phyloP scores from a whole-genome alignment of 2,797 vertebrate species.

The Helostoma temminkii region DNA sequence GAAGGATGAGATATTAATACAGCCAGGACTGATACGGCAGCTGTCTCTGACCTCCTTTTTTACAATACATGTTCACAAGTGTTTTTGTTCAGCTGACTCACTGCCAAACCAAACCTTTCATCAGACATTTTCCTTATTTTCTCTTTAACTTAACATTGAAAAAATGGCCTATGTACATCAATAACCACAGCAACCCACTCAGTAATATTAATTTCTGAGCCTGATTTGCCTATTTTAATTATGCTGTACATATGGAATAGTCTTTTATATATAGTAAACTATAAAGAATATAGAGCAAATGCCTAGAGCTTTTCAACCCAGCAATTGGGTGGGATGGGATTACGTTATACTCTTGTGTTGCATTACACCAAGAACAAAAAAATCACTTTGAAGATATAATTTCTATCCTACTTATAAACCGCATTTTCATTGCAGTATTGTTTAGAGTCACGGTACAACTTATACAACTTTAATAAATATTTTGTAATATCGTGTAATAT shows the following conservation, averaged over 20 bases:
- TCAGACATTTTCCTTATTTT: slow-evolving; percentile 38
- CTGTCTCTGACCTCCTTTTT: slow-evolving; percentile 60
- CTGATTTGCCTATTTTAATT: slow-evolving; percentile 54
- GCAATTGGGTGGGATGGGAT: slow-evolving; percentile 43
- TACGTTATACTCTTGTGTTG: slow-evolving; percentile 21
- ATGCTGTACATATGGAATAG: slow-evolving; percentile 20
- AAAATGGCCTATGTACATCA: slow-evolving; percentile 19
- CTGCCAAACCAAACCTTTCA: slow-evolving; percentile 41
- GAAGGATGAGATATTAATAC: slow-evolving; percentile 41
- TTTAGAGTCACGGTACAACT: slow-evolving; percentile 8
- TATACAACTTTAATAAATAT: background rate
- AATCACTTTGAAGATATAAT: background rate
- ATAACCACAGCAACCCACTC: slow-evolving; percentile 7
- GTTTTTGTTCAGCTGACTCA: slow-evolving; percentile 50
- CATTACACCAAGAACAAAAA: background rate
- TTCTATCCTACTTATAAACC: slow-evolving; percentile 1
- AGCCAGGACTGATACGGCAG: slow-evolving; percentile 57
- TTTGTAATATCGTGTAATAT: background rate
- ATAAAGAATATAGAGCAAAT: slow-evolving; percentile 23
- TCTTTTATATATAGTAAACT: slow-evolving; percentile 18
- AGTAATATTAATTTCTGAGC: slow-evolving; percentile 39
- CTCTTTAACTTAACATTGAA: slow-evolving; percentile 8
- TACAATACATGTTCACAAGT: slow-evolving; percentile 50
- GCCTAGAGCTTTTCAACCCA: slow-evolving; percentile 19
- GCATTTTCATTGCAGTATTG: background rate